Base-by-base conservation (phyloP, 2,888 invertebrate genomes). In the Caenorhabditis sinica region DNA sequence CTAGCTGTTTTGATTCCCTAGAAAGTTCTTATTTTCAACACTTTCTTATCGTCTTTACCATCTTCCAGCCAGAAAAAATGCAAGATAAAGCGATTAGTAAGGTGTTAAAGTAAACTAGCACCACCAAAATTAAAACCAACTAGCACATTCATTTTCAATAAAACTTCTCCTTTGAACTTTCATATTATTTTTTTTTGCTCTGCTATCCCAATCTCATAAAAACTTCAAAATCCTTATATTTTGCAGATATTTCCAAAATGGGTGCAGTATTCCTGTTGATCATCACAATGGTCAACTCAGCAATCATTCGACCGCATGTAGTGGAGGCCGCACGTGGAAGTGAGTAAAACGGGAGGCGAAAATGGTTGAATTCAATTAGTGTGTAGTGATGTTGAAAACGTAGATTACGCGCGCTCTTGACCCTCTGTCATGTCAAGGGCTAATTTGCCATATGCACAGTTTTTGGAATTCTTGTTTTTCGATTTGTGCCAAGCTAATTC, bases 371-470 rank as follows among this genome's bases (percentile, higher is more conserved):
- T 76, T 76, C 61, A 72, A 77, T 82, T 69, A 82, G 65, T 30
- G 61, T 77, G 49, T 28, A 23, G 36, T 66, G 56, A 51, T 49
- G 61, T 77, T 45, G 66, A 56, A 66, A 53, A 71, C 75, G 71
- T 77, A 61, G 77, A 83, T 72, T 77, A 81, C 63, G 72, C 75
- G 69, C 61, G 65, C 84, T 83, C 87, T 87, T 87, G 87, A 87
- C 87, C 87, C 83, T 28, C 60, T 60, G 51, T 65, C 77, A 82
- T 87, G 87, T 85, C 86, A 87, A 87, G 87, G 58, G 85, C 85
- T 83, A 86, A 87, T 87, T 87, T 86, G 86, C 82, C 85, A 85
- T 85, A 85, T 85, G 85, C 69, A 82, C 74, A 75, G 69, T 82
- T 82, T 75, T 82, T 56, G 49, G 13, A 20, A 17, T 28, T 60